Evolutionary conservation across 2,797 vertebrate species (phyloP), one percentile per base, ranked within the genome.

Genomic region (Eospalax fontanierii): DNA sequence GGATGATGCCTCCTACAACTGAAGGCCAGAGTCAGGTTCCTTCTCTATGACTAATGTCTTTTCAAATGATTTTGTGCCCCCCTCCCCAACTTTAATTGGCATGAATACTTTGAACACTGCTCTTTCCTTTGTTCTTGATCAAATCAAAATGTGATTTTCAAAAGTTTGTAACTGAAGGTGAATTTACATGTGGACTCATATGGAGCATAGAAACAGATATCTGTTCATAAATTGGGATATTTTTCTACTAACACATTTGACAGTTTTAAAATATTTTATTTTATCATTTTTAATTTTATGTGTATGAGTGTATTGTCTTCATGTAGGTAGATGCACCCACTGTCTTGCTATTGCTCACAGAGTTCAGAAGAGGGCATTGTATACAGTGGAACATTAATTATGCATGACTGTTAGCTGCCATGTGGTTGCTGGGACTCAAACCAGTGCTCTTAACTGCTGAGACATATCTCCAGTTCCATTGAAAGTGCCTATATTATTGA

Each of bases 181-280:
- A 81, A 26, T 16, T 6, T 65, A 61, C 0, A 1, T 14, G n/a
- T 9, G 1, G 15, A 24, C 21, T 54, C 26, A 35, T 8, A 24
- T 18, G 12, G 14, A 87, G n/a, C 65, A 11, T 38, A 89, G 19
- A 87, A 24, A 2, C 4, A 61, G 50, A 70, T 15, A 66, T 26
- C 9, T 18, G 14, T 81, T 87, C 10, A 50, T 68, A 87, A 92
- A 16, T 74, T 82, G 35, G 73, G 21, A 54, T 5, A 81, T 75
- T 71, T 82, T 83, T 59, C 81, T 74, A 19, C 46, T 93, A 63
- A 81, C 1, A 82, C n/a, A 12, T 1, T n/a, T 75, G 57, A 57
- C 88, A 88, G 30, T 85, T 93, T 84, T 66, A 15, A 57, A 76
- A 65, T 90, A 90, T 46, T 11, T 10, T 54, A 54, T 54, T 54